Conservation (phyloP, 1,140 invertebrate genomes). For the Brachionus plicatilis region DNA sequence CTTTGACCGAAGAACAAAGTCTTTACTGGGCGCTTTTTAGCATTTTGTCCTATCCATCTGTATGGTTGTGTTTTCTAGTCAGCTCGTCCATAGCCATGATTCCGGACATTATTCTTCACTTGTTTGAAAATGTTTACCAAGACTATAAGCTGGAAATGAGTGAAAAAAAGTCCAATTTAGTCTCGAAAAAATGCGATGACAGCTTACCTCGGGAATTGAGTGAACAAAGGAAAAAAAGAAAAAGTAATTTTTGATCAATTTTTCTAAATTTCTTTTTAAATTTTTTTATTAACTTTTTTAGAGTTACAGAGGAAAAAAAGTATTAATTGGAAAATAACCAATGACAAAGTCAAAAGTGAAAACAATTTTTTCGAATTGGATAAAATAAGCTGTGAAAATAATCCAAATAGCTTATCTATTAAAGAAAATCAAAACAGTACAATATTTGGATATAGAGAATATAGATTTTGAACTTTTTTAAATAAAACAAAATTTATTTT, state of each 20-base stretch:
- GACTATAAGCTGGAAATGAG: background rate
- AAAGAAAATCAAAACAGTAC: background rate
- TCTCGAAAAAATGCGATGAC: background rate
- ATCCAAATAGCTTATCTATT: background rate
- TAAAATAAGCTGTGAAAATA: background rate
- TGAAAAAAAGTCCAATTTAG: background rate
- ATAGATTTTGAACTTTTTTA: background rate
- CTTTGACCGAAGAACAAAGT: constrained; percentile 47
- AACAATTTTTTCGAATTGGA: background rate
- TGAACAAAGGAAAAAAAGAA: background rate
- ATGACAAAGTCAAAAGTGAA: background rate
- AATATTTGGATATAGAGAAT: background rate
- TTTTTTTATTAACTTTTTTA: background rate
- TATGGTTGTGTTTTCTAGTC: constrained; percentile 63
- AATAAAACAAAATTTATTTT: background rate
- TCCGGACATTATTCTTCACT: constrained; percentile 59
- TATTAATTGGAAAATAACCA: background rate
- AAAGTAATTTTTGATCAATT: background rate
- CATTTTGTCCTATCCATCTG: constrained; percentile 59
- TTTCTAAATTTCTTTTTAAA: no score
- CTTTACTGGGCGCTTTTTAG: constrained; percentile 63
- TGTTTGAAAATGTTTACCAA: constrained; percentile 41
- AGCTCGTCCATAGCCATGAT: constrained; percentile 60
- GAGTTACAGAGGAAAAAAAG: background rate
- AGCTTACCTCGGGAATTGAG: background rate